A percentile compares a stretch with the other conserved stretches of the same genome.
Conservation (phyloP, 2,797 vertebrate species). For the Falco concolor region DNA sequence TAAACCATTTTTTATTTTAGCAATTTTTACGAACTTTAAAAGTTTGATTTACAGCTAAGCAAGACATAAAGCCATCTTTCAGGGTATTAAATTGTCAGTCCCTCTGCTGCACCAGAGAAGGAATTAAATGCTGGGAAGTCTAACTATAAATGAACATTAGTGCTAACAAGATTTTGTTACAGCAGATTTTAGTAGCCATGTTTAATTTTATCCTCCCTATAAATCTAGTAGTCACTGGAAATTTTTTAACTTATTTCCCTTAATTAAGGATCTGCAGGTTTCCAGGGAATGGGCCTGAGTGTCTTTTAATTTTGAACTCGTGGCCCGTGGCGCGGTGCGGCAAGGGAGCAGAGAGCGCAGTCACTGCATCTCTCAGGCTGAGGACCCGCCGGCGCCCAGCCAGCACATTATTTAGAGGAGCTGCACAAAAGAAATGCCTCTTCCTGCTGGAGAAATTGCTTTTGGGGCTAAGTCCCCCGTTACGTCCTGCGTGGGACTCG, state of each 20-base stretch:
- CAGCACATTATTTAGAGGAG: not conserved
- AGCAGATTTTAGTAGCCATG: conserved; percentile 71
- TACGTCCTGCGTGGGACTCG: not conserved
- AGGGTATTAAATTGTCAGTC: conserved; percentile 74
- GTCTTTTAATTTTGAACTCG: conserved; percentile 12
- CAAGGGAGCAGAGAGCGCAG: not conserved
- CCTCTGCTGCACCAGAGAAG: conserved; percentile 68
- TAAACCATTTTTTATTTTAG: conserved; percentile 84
- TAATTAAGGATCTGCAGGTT: conserved; percentile 71
- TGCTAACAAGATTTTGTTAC: conserved; percentile 76
- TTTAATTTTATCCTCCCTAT: conserved; percentile 77
- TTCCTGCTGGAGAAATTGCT: not conserved
- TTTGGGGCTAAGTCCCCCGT: not conserved
- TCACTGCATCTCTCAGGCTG: not conserved
- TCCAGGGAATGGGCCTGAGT: not conserved
- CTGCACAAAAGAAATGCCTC: not conserved
- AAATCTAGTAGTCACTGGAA: conserved; percentile 65
- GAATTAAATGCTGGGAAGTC: conserved; percentile 76
- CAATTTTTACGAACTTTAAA: conserved; percentile 81
- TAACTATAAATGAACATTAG: conserved; percentile 80
- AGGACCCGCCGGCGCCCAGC: not conserved
- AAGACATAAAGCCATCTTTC: conserved; percentile 75
- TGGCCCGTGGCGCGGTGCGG: not conserved
- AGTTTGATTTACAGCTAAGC: conserved; percentile 77
- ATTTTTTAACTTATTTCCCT: conserved; percentile 65